These are phyloP conservation scores for Umimayanthus chanpuru DNA, from an alignment of 92 coral and sea anemone genomes.

Conservation along the genomic window DNA sequence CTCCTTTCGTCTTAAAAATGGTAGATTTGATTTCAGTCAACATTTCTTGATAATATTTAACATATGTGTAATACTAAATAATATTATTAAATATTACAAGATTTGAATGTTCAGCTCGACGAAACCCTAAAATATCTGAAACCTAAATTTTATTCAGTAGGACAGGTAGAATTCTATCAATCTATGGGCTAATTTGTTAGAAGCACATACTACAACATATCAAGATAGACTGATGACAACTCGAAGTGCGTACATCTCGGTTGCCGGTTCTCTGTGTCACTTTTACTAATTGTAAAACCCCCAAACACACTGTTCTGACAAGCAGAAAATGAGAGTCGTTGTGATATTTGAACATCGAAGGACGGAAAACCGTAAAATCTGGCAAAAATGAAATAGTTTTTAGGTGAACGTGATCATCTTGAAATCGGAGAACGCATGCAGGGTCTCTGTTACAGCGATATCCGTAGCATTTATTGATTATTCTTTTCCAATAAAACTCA, in stretches of 20 bases:
- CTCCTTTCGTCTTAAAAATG: conserved; percentile 48
- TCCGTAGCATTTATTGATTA: not conserved
- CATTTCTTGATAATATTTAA: no score
- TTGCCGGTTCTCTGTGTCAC: not conserved
- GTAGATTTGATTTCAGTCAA: not conserved
- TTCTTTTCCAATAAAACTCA: not conserved
- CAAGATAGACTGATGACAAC: no score
- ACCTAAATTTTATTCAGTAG: not conserved
- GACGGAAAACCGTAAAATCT: not conserved
- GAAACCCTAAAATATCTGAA: no score
- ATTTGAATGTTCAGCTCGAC: no score
- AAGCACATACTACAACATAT: no score
- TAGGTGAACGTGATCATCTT: conserved; percentile 3
- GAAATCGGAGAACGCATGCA: not conserved
- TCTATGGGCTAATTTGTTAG: not conserved
- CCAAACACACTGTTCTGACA: not conserved
- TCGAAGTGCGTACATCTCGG: not conserved
- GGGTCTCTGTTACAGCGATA: not conserved
- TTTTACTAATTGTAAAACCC: no score
- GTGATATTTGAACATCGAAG: not conserved
- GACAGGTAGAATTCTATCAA: not conserved
- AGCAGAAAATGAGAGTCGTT: not conserved
- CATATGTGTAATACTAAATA: no score
- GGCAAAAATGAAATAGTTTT: not conserved
- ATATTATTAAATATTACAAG: no score